phyloP scores from a whole-genome alignment of 1,140 invertebrate species.

The Mylabris phalerata region DNA sequence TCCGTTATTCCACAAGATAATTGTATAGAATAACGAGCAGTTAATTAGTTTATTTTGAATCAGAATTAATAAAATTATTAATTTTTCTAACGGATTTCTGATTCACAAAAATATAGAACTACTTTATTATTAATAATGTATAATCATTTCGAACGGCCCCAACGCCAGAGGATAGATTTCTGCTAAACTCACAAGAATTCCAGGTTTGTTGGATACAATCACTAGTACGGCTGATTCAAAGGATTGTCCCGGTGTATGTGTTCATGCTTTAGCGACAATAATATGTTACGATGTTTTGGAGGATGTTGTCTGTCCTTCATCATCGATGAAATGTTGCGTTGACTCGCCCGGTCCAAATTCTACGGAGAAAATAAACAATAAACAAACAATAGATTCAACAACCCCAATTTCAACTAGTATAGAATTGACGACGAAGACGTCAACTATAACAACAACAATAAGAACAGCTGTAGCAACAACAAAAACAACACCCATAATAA shows the following conservation, averaged over 20 bases:
- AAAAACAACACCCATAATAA: conserved; percentile 36
- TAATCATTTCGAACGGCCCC: too few relatives aligned
- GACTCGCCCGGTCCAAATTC: conserved; percentile 52
- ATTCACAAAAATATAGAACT: too few relatives aligned
- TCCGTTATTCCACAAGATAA: conserved; percentile 12
- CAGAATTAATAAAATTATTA: too few relatives aligned
- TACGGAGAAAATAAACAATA: conserved; percentile 27
- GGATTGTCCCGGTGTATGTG: conserved; percentile 79
- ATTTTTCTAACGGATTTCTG: too few relatives aligned
- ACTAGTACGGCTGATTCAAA: conserved; percentile 74
- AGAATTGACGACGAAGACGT: conserved; percentile 36
- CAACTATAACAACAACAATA: conserved; percentile 37
- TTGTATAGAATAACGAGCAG: neutral
- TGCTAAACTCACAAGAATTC: conserved; percentile 7
- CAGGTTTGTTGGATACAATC: conserved; percentile 74
- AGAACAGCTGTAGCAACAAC: conserved; percentile 41
- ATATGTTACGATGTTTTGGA: conserved; percentile 79
- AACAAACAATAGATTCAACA: conserved; percentile 33
- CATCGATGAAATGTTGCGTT: conserved; percentile 75
- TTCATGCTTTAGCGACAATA: conserved; percentile 70
- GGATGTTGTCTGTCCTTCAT: conserved; percentile 67
- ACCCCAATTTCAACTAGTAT: conserved; percentile 27
- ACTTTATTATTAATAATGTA: too few relatives aligned
- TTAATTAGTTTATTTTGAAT: too few relatives aligned
- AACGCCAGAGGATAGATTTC: neutral